Percentiles rank a stretch among this genome's conserved stretches.
Conservation (phyloP, 2,113 vertebrate genomes). For the Elachura formosa region DNA sequence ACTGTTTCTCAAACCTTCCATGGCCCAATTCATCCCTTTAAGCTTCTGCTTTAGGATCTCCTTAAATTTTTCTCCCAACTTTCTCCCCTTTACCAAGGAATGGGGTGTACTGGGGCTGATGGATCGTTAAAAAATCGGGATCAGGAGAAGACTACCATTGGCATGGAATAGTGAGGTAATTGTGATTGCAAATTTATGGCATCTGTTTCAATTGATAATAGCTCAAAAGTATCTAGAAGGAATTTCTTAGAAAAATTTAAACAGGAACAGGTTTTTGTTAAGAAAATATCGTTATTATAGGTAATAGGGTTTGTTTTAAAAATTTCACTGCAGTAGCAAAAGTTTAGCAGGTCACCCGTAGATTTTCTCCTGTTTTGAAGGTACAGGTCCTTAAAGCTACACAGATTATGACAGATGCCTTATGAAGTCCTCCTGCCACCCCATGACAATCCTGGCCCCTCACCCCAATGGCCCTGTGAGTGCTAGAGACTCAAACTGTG, state of each 20-base stretch:
- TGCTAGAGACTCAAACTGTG: not conserved
- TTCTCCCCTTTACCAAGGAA: not conserved
- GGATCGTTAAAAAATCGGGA: not conserved
- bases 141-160: not conserved
- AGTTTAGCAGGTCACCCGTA: not conserved
- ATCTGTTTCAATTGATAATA: not conserved
- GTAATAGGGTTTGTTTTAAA: not conserved
- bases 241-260: not conserved
- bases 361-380: not conserved
- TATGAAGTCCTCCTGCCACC: not conserved
- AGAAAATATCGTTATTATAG: not conserved
- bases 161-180: not conserved
- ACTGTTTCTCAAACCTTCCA: not conserved
- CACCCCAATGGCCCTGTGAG: fast-evolving
- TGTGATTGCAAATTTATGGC: not conserved
- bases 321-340: not conserved
- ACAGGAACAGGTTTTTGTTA: not conserved
- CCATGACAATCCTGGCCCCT: fast-evolving
- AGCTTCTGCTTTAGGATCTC: not conserved
- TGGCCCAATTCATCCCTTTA: not conserved
- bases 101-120: not conserved
- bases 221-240: not conserved
- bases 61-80: not conserved
- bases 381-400: not conserved
- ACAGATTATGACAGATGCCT: not conserved